phyloP scores from a whole-genome alignment of 2,113 vertebrate species.

The Myodes glareolus region DNA sequence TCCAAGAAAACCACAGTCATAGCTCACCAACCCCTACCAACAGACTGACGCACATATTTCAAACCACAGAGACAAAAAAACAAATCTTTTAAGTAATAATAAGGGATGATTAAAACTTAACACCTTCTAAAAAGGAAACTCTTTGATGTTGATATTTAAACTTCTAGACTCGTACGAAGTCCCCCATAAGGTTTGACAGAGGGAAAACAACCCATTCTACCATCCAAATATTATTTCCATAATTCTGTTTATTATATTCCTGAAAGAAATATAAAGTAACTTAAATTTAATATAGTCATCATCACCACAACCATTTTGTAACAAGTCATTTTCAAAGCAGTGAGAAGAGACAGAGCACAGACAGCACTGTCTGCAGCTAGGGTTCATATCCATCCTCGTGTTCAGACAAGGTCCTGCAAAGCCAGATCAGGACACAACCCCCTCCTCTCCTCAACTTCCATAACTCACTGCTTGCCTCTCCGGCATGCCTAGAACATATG shows the following conservation, averaged over 20 bases:
- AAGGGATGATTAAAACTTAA: constrained; percentile 60
- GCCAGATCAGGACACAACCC: not conserved
- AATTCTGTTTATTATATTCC: not conserved
- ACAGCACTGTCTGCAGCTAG: not conserved
- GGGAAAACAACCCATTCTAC: not conserved
- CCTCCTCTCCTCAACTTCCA: not conserved
- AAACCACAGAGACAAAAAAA: constrained; percentile 58
- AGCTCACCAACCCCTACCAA: not conserved
- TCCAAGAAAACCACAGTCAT: not conserved
- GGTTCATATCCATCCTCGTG: not conserved
- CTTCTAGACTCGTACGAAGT: constrained; percentile 16
- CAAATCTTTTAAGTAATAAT: constrained; percentile 58
- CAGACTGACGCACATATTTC: constrained; percentile 30
- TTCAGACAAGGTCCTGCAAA: not conserved
- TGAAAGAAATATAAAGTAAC: constrained; percentile 27
- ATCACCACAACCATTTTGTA: not conserved
- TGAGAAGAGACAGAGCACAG: not conserved
- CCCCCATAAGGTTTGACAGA: not conserved
- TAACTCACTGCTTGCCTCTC: not conserved
- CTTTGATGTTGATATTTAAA: not conserved
- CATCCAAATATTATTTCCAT: not conserved
- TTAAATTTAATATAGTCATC: not conserved
- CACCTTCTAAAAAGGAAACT: constrained; percentile 73
- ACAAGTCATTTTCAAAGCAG: not conserved
- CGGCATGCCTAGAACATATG: not conserved